Conservation (phyloP, 1,140 invertebrate species). For the Calycopis cecrops region DNA sequence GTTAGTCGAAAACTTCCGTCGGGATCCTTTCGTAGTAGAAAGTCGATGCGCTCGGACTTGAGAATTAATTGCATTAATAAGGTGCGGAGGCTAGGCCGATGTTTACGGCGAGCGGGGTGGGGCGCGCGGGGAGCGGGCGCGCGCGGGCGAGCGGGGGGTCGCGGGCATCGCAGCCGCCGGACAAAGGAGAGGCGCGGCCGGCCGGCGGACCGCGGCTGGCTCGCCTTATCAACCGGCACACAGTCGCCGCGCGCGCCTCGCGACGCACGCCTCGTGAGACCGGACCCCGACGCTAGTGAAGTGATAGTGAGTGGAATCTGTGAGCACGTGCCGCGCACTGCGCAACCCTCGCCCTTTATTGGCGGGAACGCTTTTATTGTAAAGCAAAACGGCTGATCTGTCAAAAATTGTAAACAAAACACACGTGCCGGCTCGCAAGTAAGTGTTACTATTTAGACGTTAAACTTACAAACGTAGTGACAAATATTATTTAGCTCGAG, state of each 20-base stretch:
- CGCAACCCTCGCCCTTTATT: conserved; percentile 45
- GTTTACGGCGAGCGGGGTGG: conserved; percentile 39
- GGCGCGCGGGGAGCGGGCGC: conserved; percentile 28
- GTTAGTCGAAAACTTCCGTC: conserved; percentile 11
- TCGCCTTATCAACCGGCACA: conserved; percentile 58
- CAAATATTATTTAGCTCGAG: no score
- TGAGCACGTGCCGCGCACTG: conserved; percentile 50
- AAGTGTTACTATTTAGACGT: conserved; percentile 34
- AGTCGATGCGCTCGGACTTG: conserved; percentile 47
- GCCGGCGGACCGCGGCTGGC: conserved; percentile 46
- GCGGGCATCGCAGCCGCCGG: conserved; percentile 32
- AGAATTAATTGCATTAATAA: conserved; percentile 69
- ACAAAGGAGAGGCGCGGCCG: conserved; percentile 30
- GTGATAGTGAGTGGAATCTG: conserved; percentile 51
- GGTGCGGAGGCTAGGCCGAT: conserved; percentile 56
- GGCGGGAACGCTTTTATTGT: conserved; percentile 38
- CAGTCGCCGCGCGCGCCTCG: conserved; percentile 56
- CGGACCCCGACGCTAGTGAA: conserved; percentile 38
- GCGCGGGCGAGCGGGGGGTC: conserved; percentile 23
- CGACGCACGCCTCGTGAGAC: conserved; percentile 43
- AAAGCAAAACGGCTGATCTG: conserved; percentile 49
- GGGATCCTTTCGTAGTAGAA: conserved; percentile 41
- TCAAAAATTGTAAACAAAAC: conserved; percentile 65
- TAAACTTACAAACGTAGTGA: no score
- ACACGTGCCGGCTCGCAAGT: conserved; percentile 66